Evolutionary conservation across 2,797 vertebrate species (phyloP).

Genomic region (Gastrophryne carolinensis): DNA sequence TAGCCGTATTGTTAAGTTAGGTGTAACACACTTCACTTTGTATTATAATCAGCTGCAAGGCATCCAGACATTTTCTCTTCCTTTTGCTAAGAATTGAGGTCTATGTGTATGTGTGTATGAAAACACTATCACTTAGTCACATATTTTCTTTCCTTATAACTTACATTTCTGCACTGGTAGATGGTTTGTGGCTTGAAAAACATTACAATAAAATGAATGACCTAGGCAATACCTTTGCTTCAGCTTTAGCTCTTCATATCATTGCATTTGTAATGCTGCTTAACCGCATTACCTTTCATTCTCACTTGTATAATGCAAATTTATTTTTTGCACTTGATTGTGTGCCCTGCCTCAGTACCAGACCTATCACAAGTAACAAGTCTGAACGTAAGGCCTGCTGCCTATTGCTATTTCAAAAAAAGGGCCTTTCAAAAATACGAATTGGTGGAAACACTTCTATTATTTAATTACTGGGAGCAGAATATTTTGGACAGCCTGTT

Average conservation of each 20-base stretch:
- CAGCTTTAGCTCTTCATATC: background rate
- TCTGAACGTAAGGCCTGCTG: no score
- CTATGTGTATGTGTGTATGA: background rate
- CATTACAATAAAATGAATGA: background rate
- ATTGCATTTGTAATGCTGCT: background rate
- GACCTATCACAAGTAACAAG: no score
- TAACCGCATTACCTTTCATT: no score
- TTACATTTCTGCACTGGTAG: background rate
- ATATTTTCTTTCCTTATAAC: background rate
- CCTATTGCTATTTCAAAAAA: no score
- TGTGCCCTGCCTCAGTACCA: no score
- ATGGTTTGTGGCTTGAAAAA: background rate
- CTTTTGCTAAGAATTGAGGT: background rate
- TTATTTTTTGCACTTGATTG: no score
- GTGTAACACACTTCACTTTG: conserved; percentile 3
- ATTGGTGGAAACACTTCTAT: no score
- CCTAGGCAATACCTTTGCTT: background rate
- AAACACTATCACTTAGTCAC: background rate
- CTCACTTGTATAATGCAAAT: no score
- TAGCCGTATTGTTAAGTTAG: conserved; percentile 27
- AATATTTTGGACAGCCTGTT: no score
- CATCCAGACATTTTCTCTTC: conserved; percentile 3
- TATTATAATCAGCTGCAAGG: conserved; percentile 21
- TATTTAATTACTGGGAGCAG: no score
- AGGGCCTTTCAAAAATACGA: no score